Conservation (phyloP, 2,888 invertebrate genomes). For the Muscina levida region DNA sequence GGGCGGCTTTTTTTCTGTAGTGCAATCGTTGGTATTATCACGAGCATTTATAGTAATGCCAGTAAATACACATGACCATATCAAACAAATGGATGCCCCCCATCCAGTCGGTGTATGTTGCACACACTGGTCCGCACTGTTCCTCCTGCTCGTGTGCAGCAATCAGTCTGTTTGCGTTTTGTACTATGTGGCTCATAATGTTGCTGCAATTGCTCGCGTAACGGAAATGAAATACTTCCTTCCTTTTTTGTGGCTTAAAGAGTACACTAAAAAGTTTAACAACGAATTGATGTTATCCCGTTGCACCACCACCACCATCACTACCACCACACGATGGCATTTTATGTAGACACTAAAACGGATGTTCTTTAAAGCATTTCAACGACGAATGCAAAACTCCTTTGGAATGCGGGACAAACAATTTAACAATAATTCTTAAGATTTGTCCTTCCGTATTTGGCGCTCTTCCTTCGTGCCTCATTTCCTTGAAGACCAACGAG, state of each 20-base stretch:
- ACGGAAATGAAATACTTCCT: conserved; percentile 70
- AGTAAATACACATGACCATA: conserved; percentile 1
- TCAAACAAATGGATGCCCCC: conserved; percentile 20
- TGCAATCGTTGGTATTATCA: conserved; percentile 46
- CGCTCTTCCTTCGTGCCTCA: not conserved
- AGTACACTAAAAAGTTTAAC: conserved; percentile 47
- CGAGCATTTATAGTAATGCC: conserved; percentile 28
- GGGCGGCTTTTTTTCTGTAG: too few species aligned
- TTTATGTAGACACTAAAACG: conserved; percentile 22
- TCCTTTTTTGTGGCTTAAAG: conserved; percentile 63
- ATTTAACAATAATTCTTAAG: conserved; percentile 32
- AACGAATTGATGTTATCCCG: conserved; percentile 42
- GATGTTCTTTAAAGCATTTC: not conserved
- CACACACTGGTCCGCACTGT: not conserved
- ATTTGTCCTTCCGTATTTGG: not conserved
- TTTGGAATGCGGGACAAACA: not conserved
- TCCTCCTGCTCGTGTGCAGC: not conserved
- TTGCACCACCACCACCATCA: not conserved
- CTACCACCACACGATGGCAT: not conserved
- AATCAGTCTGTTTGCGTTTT: conserved; percentile 43
- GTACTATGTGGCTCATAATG: conserved; percentile 50
- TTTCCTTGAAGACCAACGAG: conserved; percentile 22
- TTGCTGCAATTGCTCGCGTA: conserved; percentile 63
- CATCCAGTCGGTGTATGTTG: not conserved
- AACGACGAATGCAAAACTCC: not conserved